Conservation (phyloP, 2,113 vertebrate genomes). For the Chrysochloris asiatica region DNA sequence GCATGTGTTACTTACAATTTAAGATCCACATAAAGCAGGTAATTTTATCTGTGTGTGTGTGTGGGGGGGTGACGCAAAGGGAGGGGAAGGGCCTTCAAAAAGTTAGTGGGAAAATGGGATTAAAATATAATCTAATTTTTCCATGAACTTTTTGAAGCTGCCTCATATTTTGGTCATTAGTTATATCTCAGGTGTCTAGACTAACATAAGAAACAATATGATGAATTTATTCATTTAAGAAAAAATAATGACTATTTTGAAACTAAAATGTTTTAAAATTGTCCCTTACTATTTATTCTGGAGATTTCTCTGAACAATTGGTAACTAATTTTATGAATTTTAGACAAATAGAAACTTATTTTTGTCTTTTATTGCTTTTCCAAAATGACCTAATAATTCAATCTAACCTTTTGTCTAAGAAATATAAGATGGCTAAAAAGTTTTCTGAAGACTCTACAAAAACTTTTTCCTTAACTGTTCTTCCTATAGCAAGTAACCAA, state of each 20-base stretch:
- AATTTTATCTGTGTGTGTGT: slow-evolving; percentile 29
- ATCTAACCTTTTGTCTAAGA: slow-evolving; percentile 13
- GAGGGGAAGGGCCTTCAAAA: no score
- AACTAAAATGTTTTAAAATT: slow-evolving; percentile 20
- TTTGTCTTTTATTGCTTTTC: slow-evolving; percentile 43
- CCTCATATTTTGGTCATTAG: slow-evolving; percentile 20
- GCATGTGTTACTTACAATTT: neutral
- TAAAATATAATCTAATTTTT: no score
- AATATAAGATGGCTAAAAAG: slow-evolving; percentile 22
- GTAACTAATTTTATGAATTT: slow-evolving; percentile 49
- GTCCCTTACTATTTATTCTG: slow-evolving; percentile 33
- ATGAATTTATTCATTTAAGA: slow-evolving; percentile 34
- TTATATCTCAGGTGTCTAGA: neutral
- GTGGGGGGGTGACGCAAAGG: no score
- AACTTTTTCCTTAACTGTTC: neutral
- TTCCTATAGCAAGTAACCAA: slow-evolving; percentile 31
- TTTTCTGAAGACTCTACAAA: slow-evolving; percentile 48
- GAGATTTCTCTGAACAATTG: slow-evolving; percentile 49
- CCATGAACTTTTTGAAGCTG: no score
- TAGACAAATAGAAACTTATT: slow-evolving; percentile 37
- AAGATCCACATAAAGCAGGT: neutral
- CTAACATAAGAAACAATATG: neutral
- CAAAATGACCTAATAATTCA: slow-evolving; percentile 49
- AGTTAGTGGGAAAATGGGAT: no score
- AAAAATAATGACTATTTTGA: slow-evolving; percentile 36